A percentile compares a stretch with the other conserved stretches of the same genome.
Conservation (phyloP, 2,888 invertebrate species). For the Aspidiotus rigidus region DNA sequence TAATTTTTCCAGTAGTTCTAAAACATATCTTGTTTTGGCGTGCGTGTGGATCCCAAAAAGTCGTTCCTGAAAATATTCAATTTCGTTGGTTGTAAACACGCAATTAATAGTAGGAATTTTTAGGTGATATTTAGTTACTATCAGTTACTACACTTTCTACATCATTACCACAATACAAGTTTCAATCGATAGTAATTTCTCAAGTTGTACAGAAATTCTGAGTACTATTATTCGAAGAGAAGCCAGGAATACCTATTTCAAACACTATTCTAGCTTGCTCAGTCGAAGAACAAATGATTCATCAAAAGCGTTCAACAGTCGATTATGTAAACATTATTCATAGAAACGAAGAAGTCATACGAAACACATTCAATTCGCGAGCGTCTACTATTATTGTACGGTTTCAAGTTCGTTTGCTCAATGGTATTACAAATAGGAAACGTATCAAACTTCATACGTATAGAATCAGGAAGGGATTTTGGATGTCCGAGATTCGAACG, state of each 20-base stretch:
- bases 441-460: not conserved
- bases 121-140: not conserved
- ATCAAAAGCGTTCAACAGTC: not conserved
- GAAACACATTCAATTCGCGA: too few species aligned
- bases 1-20: not conserved
- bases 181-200: not conserved
- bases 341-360: not conserved
- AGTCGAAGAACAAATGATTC: not conserved
- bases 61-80: not conserved
- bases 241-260: too few species aligned
- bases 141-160: constrained; percentile 1
- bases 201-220: not conserved
- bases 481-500: constrained; percentile 1
- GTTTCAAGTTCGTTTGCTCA: constrained; percentile 2
- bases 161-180: not conserved
- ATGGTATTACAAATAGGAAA: not conserved
- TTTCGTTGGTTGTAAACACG: not conserved
- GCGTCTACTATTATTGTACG: constrained; percentile 1
- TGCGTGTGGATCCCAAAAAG: not conserved
- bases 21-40: not conserved
- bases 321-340: not conserved
- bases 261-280: too few species aligned
- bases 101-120: not conserved
- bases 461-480: not conserved
- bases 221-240: not conserved